Base-by-base conservation (phyloP, 2,797 vertebrate species). In the Myripristis murdjan region DNA sequence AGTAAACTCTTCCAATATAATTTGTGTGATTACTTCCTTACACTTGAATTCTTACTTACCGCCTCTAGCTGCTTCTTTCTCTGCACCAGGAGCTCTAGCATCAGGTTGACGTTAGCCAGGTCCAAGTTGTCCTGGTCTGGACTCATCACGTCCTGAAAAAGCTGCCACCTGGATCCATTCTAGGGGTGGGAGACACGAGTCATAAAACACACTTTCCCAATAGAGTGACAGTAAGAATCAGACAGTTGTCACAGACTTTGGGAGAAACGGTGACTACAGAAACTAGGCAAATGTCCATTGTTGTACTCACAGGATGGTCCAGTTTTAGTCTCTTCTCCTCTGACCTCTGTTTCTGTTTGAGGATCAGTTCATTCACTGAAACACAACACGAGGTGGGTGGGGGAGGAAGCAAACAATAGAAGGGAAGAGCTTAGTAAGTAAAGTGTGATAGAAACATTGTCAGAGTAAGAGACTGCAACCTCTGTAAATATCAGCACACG, bases 1-100 rank as follows among this genome's bases (percentile, higher is more conserved):
- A 5, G 28, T 5, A 31, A 39, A 39, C 37, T 39, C 12, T 39
- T 39, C 37, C 11, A 39, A 11, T 15, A 4, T 14, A 4, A 15
- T 14, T 39, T 39, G 37, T 39, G 37, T 2, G 37, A 15, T 39
- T 1, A 4, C 37, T 14, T 3, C 37, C 12, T 39, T 14, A 14
- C 43, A 46, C 16, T 46, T 9, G 1, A 46, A 8, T n/a, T 3
- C 4, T 37, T 60, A 88, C 96, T 94, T 91, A 99, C 98, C 65
- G 97, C 97, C 92, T 99, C 98, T 79, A 99, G 90, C 79, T 99
- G 98, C 84, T 98, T 98, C 87, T 99, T 99, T 93, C 98, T 99
- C 89, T 99, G 98, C 41, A 98, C 95, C 69, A 99, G 91, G 44
- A 99, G 92, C 81, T 99, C 97, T 85, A 99, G 91, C 96, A 99